Evolutionary conservation across 2,113 vertebrate genomes (phyloP).

Genomic region (Mixornis gularis): DNA sequence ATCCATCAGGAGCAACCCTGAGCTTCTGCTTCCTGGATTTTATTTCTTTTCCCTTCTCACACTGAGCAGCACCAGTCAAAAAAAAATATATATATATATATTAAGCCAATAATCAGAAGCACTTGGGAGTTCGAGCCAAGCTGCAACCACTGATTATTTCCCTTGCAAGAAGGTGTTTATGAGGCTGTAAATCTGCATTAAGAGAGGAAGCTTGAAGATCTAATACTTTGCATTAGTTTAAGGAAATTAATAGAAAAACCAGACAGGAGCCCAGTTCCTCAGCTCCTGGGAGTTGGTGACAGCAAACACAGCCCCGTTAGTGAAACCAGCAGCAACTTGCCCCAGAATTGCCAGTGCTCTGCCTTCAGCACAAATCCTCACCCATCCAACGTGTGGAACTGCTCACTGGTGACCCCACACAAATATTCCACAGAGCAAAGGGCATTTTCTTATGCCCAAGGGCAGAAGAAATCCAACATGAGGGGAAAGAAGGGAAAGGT

Average conservation of each 20-base stretch:
- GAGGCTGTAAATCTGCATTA: not conserved
- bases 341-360: not conserved
- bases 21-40: not conserved
- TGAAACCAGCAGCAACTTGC: not conserved
- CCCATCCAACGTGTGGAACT: fast-evolving
- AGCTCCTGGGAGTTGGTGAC: not conserved
- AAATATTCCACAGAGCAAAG: not conserved
- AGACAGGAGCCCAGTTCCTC: not conserved
- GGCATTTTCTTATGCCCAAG: not conserved
- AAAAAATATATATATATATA: not conserved
- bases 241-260: not conserved
- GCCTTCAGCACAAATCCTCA: not conserved
- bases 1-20: fast-evolving
- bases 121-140: not conserved
- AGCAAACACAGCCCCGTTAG: not conserved
- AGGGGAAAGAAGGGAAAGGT: not conserved
- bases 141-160: not conserved
- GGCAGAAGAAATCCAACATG: fast-evolving
- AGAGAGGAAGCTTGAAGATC: not conserved
- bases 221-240: not conserved
- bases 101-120: not conserved
- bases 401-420: not conserved
- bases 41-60: not conserved
- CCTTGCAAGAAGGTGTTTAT: not conserved
- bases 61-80: not conserved